Evolutionary conservation across 2,888 invertebrate genomes (phyloP), one percentile per base, ranked within the genome.

Genomic region (Pardosa pseudoannulata): DNA sequence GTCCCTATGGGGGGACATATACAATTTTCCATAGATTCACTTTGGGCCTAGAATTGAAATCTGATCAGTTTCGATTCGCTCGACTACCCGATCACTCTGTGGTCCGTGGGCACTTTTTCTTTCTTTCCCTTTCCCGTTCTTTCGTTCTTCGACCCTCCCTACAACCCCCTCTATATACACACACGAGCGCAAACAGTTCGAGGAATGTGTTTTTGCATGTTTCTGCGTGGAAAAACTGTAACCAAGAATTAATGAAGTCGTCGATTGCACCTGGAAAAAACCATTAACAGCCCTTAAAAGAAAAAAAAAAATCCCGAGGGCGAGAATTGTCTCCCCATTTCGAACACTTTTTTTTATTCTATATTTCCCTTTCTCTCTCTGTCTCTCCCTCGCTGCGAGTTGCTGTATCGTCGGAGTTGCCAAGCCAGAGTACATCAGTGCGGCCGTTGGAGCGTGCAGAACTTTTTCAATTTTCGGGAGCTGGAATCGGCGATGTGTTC

Each of bases 171-270:
- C 41, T 2, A 2, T 16, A 11, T 46, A 46, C 9, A n/a, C n/a
- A n/a, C n/a, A n/a, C n/a, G n/a, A n/a, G n/a, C n/a, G n/a, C n/a
- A n/a, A n/a, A n/a, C n/a, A n/a, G n/a, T n/a, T n/a, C n/a, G n/a
- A n/a, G 16, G 29, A 65, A 65, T 31, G 67, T 67, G 19, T 67
- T 67, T 32, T 32, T 32, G 67, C 67, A 67, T 67, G 32, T 67
- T 32, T 67, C n/a, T 7, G 13, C 32, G 32, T 32, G 74, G 78
- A 75, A 85, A n/a, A n/a, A n/a, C 78, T 68, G 76, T 72, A 39
- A 39, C 62, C 28, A 74, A 68, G 81, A 83, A 76, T 83, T 83
- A 76, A 83, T 83, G 82, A 85, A 85, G 39, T 65, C 83, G 83
- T 85, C 83, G 78, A 78, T 78, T 39, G 73, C 83, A 85, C 78